phyloP scores from a whole-genome alignment of 2,797 vertebrate species.

The Cyclura pinguis region DNA sequence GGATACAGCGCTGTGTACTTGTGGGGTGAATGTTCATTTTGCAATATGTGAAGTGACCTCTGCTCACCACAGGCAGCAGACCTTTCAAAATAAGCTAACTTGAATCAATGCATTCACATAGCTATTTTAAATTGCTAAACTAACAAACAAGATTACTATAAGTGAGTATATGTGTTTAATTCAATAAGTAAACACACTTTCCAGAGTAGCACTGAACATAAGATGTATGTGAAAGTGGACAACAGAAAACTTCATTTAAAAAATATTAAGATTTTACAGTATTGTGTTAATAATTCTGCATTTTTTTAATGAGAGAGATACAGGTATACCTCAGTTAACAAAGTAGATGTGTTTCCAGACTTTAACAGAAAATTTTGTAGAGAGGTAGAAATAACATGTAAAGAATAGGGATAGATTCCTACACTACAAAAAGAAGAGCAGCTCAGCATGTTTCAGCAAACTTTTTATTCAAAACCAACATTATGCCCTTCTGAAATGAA shows the following conservation, averaged over 20 bases:
- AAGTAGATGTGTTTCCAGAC: no score
- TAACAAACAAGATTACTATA: neutral
- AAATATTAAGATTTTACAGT: constrained; percentile 8
- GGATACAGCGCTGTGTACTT: neutral
- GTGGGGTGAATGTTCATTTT: neutral
- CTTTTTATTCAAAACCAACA: no score
- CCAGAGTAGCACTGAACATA: neutral
- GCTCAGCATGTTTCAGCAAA: no score
- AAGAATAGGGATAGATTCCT: no score
- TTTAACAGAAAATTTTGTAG: no score
- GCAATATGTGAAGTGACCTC: constrained; percentile 14
- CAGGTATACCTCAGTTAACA: no score
- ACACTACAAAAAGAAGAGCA: no score
- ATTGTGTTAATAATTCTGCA: neutral
- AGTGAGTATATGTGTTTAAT: constrained; percentile 1
- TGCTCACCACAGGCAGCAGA: constrained; percentile 29
- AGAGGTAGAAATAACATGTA: no score
- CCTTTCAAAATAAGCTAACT: constrained; percentile 49
- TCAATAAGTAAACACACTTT: neutral
- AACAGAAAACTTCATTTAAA: neutral
- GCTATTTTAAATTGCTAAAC: neutral
- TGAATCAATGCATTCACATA: constrained; percentile 47
- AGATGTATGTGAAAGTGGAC: neutral
- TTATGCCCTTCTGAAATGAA: no score
- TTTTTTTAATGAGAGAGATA: no score